phyloP scores from a whole-genome alignment of 2,113 vertebrate species.

The Podocnemis expansa region DNA sequence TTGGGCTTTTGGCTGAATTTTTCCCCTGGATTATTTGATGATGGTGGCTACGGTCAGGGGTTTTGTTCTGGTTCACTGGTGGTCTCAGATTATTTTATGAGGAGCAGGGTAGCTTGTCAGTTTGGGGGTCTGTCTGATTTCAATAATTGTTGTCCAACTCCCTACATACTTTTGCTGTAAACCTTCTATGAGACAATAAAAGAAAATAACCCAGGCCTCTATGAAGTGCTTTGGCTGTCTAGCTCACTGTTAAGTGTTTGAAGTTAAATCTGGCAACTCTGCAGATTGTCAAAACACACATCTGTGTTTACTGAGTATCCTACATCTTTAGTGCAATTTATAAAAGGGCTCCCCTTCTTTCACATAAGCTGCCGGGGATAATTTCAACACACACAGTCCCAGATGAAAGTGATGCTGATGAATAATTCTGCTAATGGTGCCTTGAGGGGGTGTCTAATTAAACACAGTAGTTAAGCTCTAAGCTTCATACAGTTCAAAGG shows the following conservation, averaged over 20 bases:
- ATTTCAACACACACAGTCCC: not conserved
- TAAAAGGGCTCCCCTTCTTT: constrained; percentile 29
- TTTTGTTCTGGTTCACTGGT: not conserved
- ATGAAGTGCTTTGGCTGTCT: not conserved
- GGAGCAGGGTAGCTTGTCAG: not conserved
- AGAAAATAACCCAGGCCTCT: rapidly evolving
- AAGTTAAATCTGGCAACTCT: constrained; percentile 6
- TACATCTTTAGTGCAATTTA: not conserved
- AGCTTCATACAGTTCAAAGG: not conserved
- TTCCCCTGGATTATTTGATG: not conserved
- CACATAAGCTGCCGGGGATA: not conserved
- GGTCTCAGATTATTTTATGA: not conserved
- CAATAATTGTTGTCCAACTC: not conserved
- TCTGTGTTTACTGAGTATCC: constrained; percentile 15
- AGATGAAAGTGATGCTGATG: constrained; percentile 8
- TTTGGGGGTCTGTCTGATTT: not conserved
- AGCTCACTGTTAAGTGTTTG: not conserved
- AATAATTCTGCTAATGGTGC: not conserved
- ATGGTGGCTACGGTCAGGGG: rapidly evolving
- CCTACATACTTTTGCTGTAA: not conserved
- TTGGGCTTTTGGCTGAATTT: not conserved
- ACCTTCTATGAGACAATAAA: not conserved
- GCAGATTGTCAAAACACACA: constrained; percentile 16
- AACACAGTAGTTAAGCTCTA: not conserved
- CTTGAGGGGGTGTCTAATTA: not conserved